Base-by-base conservation (phyloP, 1,140 invertebrate species). In the Acyrthosiphon pisum region DNA sequence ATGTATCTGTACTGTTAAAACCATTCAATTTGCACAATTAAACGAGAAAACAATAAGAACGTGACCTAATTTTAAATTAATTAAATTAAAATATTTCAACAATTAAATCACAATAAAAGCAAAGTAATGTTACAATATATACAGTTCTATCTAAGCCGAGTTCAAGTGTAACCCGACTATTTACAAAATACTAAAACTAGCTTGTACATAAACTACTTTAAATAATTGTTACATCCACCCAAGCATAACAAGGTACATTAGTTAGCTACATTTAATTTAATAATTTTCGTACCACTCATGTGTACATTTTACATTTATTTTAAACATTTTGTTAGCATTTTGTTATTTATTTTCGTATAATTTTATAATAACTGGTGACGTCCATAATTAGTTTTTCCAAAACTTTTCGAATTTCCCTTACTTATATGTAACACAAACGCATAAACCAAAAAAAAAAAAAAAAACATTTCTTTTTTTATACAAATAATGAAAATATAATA, bases 51-150 rank as follows among this genome's bases (percentile, higher is more conserved):
- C 44, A 87, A 56, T 76, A 37, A 89, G 50, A 89, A 41, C 23
- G 50, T 56, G 35, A 56, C 35, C 50, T 18, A 56, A 41, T 89
- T 41, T 56, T 11, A 37, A 56, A 89, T 41, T 53, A 89, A 41
- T 53, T 89, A 53, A 53, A 56, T 88, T 88, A 88, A 35, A 50
- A 88, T 88, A 88, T 88, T 88, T 48, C 37, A 26, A 84, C 83
- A 84, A 84, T 84, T 84, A 84, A 84, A 84, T 87, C 46, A 88
- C 86, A 22, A 50, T 48, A 22, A 88, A 88, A 88, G 46, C 46
- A 88, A n/a, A 88, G n/a, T n/a, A 48, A 22, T 50, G 46, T 22
- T 50, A 48, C 1, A 88, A 37, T 83, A 35, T 76, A n/a, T 18
- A 53, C 22, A 26, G 6, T 87, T 48, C 2, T 8, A 50, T 41